Base-by-base conservation (phyloP, 2,797 vertebrate genomes). In the Girardinus metallicus region DNA sequence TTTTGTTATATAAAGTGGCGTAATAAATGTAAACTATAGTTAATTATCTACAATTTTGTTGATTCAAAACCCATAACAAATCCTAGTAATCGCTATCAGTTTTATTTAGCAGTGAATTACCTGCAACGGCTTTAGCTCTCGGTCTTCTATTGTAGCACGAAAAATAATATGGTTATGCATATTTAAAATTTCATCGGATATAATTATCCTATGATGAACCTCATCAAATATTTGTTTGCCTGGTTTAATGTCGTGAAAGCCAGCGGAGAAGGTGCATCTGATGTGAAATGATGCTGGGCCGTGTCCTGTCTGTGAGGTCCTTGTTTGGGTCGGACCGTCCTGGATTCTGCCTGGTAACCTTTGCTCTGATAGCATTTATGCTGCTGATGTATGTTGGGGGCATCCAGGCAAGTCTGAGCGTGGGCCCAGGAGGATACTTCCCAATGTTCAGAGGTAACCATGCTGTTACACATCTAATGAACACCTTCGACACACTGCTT, bases 371-470 rank as follows among this genome's bases (percentile, higher is more conserved):
- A 0, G 74, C 71, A 10, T 23, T 94, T 0, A 89, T 93, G 72
- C 4, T 96, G 13, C 75, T 93, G 6, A 46, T 94, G 31, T 96
- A 95, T 83, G 80, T 87, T 1, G 88, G 79, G 21, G 94, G 94
- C 4, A 81, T 95, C 71, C 94, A 94, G 78, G 93, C 93, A 12
- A 95, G 91, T 83, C 91, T 96, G 31, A 95, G 91, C 74, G 60
- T 96, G 66, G 95, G 95, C 75, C 95, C 95, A 64, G 95, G 92
- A 31, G 94, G 93, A 80, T 85, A 95, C 44, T 94, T 96, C 73
- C 96, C 96, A 18, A 89, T 89, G 47, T 49, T 96, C 76, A 92
- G 80, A 95, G 96, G 96, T 97, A 94, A 84, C 2, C 55, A 5
- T 55, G n/a, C 23, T 29, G 41, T 5, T n/a, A 47, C 16, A 29